These are phyloP conservation scores for Enteromius afrohamiltoni DNA, from an alignment of 2,797 vertebrate genomes.

Conservation along the genomic window DNA sequence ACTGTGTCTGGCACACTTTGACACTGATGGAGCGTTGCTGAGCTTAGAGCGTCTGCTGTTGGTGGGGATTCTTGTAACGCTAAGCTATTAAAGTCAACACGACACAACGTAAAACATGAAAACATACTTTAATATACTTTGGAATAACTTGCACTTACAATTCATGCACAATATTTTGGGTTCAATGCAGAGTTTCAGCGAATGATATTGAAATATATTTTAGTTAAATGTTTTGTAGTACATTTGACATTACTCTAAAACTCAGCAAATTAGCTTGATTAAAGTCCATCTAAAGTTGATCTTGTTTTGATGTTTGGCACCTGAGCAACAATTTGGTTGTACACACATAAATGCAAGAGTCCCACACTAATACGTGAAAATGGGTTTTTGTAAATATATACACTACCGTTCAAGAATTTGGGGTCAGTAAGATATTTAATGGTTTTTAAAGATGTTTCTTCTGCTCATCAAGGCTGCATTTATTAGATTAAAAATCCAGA, in stretches of 20 bases:
- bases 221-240: background rate
- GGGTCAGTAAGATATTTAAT: too few species aligned
- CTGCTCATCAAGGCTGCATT: too few species aligned
- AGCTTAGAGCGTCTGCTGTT: constrained; percentile 57
- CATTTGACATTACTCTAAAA: background rate
- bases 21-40: constrained; percentile 74
- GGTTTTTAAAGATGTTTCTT: too few species aligned
- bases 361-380: background rate
- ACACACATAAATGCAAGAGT: background rate
- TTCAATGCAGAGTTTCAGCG: too few species aligned
- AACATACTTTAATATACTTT: background rate
- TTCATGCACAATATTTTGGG: too few species aligned
- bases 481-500: too few species aligned
- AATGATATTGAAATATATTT: background rate
- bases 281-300: background rate
- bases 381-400: background rate
- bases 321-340: background rate
- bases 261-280: background rate
- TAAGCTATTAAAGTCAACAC: background rate
- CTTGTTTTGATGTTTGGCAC: background rate
- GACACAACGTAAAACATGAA: background rate
- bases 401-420: too few species aligned
- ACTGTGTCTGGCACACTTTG: constrained; percentile 72
- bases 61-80: constrained; percentile 33
- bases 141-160: background rate